Evolutionary conservation across 2,888 invertebrate genomes (phyloP), one percentile per base, ranked within the genome.

Genomic region (Eupithecia centaureata): DNA sequence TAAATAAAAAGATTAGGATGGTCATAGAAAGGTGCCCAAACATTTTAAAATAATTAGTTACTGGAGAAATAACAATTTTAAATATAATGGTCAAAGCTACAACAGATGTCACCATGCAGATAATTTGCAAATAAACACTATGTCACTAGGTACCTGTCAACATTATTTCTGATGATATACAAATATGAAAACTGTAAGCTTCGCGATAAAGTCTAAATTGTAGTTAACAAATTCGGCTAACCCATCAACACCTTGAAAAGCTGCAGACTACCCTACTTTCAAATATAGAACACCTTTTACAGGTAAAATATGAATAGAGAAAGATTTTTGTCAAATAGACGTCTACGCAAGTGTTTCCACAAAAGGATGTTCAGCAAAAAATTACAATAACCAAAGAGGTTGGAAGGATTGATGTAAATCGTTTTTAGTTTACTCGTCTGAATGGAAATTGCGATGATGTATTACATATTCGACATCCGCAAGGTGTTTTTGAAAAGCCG

Each of bases 291-390:
- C 86, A 89, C 85, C 86, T 88, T 89, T 47, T 61, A 71, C 82
- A 85, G 81, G 84, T 85, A 86, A 85, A 47, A 82, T 77, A 85
- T 85, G 85, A 80, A 77, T 70, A 79, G 73, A 77, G 82, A 86
- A 85, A 86, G 82, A 82, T 85, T 84, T 84, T 89, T 83, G 88
- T 83, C 88, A 87, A 90, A 90, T 87, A 88, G 86, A 87, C 87
- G 83, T 77, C 82, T 84, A 78, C 86, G 88, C 90, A 90, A 90
- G 89, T 88, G 86, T 84, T 81, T 67, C 74, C 75, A 78, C 75
- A 78, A 86, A 82, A 85, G 86, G 73, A 73, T 74, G 73, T 42
- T 38, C 38, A 42, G 28, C 70, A 73, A 76, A 76, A 76, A 68
- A 62, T 64, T 57, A 25, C 61, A 61, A 60, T 73, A 76, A 83